Evolutionary conservation across 1,140 invertebrate species (phyloP), one percentile per base, ranked within the genome.

Genomic region (Papilio xuthus): DNA sequence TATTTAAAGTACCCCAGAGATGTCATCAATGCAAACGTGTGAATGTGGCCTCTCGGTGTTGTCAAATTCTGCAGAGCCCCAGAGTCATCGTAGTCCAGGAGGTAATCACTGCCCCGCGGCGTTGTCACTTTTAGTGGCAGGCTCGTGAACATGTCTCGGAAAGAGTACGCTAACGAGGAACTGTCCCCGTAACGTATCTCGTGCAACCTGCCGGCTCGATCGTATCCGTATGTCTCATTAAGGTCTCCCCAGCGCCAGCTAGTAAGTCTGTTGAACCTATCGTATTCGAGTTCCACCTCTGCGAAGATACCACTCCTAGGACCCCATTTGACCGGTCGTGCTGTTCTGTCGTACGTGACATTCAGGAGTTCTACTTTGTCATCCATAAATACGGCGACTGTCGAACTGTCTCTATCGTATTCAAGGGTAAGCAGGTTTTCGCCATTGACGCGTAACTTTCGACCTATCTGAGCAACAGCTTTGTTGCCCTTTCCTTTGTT

Each of bases 221-320:
- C 98, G 82, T 98, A 98, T 4, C 96, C 96, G 86, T 98, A 99
- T 2, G 95, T 97, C 94, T 98, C 98, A 83, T 96, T 97, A 2
- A 98, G 94, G 69, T 98, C 96, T 20, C 98, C 98, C 96, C 98
- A 98, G 81, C 96, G 97, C 98, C 98, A 99, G 79, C 96, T 97
- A 1, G 96, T 97, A 50, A 99, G 92, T 85, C 98, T 95, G 18
- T 98, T 98, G 82, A 98, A 98, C 82, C 98, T 95, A 89, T 99
- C 98, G 87, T 99, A 99, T 83, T 98, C 98, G 6, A 99, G 93
- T 83, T 98, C 98, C 2, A 99, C 97, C 79, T 97, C 96, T 2
- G 97, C 96, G 86, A 98, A 98, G 74, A 97, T 96, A 1, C 96
- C 97, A 83, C 97, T 97, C 67, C 97, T 96, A 0, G 98, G 98